Percentiles rank a stretch among this genome's conserved stretches.
Conservation (phyloP, 2,797 vertebrate species). For the Microctenopoma steveboyesi region DNA sequence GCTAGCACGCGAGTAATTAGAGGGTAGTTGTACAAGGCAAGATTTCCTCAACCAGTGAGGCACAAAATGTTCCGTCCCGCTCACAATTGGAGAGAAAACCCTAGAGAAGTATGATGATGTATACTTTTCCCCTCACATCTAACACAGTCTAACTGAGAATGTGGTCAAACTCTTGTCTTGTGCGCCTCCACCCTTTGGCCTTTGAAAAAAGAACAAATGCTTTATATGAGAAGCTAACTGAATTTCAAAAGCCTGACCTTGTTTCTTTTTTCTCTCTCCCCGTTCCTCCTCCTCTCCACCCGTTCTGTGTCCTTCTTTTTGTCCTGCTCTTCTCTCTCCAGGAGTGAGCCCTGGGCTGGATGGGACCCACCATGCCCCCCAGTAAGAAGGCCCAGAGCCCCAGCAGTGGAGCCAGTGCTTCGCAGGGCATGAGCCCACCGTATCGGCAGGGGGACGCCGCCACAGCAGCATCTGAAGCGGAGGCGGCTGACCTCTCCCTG, state of each 20-base stretch:
- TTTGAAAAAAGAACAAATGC: conserved; percentile 45
- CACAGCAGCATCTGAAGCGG: conserved; percentile 83
- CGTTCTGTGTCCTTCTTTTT: background rate
- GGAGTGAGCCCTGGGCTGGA: conserved; percentile 90
- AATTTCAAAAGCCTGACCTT: conserved; percentile 53
- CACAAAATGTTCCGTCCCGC: conserved; percentile 71
- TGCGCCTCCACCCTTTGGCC: conserved; percentile 52
- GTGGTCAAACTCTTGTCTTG: conserved; percentile 54
- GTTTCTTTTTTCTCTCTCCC: conserved; percentile 19
- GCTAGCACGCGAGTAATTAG: conserved; percentile 72
- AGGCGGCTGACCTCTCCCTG: conserved; percentile 89
- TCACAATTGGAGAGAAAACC: conserved; percentile 53
- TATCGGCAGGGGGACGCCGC: conserved; percentile 84
- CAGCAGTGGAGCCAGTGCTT: conserved; percentile 91
- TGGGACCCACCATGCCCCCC: conserved; percentile 99
- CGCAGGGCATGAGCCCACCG: conserved; percentile 90
- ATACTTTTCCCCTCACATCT: conserved; percentile 50
- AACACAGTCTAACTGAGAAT: conserved; percentile 58
- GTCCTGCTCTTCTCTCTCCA: conserved; percentile 53
- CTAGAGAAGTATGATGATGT: conserved; percentile 62
- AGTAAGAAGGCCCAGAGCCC: conserved; percentile 98
- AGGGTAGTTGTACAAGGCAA: conserved; percentile 65
- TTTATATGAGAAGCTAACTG: conserved; percentile 39
- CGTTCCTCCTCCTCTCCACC: background rate
- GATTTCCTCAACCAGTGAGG: conserved; percentile 70